Evolutionary conservation across 2,797 vertebrate species (phyloP), one percentile per base, ranked within the genome.

Genomic region (Leptatherina wallacei): DNA sequence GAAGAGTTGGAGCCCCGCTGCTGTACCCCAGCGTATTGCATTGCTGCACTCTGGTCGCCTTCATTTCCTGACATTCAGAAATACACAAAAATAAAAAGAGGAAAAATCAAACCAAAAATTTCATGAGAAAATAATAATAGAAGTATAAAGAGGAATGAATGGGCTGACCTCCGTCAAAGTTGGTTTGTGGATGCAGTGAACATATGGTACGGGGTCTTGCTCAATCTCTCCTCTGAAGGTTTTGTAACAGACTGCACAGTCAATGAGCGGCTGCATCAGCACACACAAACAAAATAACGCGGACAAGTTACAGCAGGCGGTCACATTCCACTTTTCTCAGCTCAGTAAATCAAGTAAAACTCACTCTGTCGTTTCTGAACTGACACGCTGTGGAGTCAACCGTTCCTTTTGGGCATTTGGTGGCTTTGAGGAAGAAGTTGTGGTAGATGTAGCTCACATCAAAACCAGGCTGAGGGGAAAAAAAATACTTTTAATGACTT

Each of bases 161-260:
- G 56, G 24, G 72, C 88, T 33, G 2, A 94, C 93, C 91, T 89
- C 62, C 1, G 93, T 94, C 0, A 94, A 75, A 54, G 69, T 44
- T 0, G 88, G 90, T 65, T 69, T 94, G 87, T 89, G 91, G 51
- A 92, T 33, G 18, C 95, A 95, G 91, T 94, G 88, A 5, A 94
- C 24, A 8, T 92, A 95, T 0, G 94, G 94, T 42, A 74, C 88
- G 8, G 94, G 94, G 0, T 89, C 66, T 7, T 22, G 14, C 36
- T 94, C 91, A 8, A 95, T 90, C 4, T 22, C 66, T 44, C 83
- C 94, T 4, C 0, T 0, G 18, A 70, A 86, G 0, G 86, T 92
- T 83, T 92, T 95, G 86, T 94, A 95, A 66, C 95, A 95, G 67
- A 90, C 36, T 3, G 71, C 80, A 4, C 95, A 94, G 88, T 94